A percentile compares a stretch with the other conserved stretches of the same genome.
Conservation (phyloP, 2,797 vertebrate species). For the Merluccius polli region DNA sequence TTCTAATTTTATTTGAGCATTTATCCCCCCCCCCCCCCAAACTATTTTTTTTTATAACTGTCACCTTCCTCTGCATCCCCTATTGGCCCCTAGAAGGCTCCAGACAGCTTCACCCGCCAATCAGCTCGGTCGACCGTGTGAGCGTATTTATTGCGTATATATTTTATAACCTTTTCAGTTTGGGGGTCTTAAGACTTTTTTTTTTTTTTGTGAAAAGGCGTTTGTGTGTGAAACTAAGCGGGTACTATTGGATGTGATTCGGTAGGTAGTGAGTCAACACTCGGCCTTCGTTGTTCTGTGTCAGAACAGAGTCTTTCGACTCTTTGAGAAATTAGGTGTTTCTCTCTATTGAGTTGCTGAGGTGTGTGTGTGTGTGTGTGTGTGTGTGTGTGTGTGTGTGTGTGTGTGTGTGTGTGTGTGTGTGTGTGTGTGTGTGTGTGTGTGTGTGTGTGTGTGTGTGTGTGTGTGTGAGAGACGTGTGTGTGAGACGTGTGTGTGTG, state of each 20-base stretch:
- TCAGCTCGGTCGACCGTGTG: slow-evolving; percentile 25
- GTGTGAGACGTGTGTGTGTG: slow-evolving; percentile 25
- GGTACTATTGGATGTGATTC: slow-evolving; percentile 58
- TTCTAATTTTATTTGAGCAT: neutral
- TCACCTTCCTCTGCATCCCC: slow-evolving; percentile 33
- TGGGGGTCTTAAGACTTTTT: too few relatives aligned
- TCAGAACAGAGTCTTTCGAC: slow-evolving; percentile 78
- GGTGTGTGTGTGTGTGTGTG: too few relatives aligned
- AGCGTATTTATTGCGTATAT: slow-evolving; percentile 36
- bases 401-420: slow-evolving; percentile 10
- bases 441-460: too few relatives aligned
- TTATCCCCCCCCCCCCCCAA: slow-evolving; percentile 26
- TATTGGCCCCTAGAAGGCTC: slow-evolving; percentile 43
- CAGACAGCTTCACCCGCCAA: slow-evolving; percentile 74
- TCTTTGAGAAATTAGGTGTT: slow-evolving; percentile 66
- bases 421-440: slow-evolving; percentile 26
- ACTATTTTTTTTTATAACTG: slow-evolving; percentile 11
- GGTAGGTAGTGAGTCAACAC: slow-evolving; percentile 52
- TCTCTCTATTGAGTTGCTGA: slow-evolving; percentile 25
- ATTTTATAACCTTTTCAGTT: slow-evolving; percentile 59
- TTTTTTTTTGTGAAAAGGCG: too few relatives aligned
- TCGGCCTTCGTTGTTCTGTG: slow-evolving; percentile 75
- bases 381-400: neutral
- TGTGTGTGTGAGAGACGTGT: slow-evolving; percentile 23
- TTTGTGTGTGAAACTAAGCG: slow-evolving; percentile 56